Conservation (phyloP, 2,888 invertebrate genomes). For the Epicampocera succincta region DNA sequence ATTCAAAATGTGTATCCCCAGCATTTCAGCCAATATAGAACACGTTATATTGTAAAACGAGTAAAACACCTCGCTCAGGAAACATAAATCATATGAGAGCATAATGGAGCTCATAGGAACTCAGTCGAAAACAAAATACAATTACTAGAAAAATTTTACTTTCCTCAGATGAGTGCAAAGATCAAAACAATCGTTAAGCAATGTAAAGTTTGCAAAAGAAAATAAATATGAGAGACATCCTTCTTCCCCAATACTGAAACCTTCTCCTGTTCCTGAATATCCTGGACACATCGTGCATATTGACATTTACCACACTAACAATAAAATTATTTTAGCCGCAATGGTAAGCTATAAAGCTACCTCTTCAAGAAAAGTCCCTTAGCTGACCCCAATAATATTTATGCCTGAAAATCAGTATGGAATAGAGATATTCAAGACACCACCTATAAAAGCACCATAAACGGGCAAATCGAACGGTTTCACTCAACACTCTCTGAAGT, state of each 20-base stretch:
- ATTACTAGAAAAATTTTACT: conserved; percentile 9
- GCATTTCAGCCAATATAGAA: not conserved
- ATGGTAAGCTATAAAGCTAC: conserved; percentile 7
- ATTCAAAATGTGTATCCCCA: not conserved
- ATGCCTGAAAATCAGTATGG: too few relatives aligned
- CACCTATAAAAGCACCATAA: too few relatives aligned
- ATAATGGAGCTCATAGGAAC: conserved; percentile 14
- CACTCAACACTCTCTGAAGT: conserved; percentile 1
- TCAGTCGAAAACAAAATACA: too few relatives aligned
- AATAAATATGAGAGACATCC: too few relatives aligned
- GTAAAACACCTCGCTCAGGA: conserved; percentile 14
- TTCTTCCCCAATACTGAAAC: too few relatives aligned
- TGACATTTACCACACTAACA: too few relatives aligned
- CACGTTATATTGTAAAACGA: not conserved
- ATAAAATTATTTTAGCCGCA: too few relatives aligned
- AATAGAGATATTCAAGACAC: not conserved
- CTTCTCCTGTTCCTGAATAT: too few relatives aligned
- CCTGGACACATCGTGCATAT: too few relatives aligned
- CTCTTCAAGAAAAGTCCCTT: not conserved
- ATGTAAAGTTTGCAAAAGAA: too few relatives aligned
- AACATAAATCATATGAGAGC: conserved; percentile 1
- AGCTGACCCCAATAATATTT: not conserved
- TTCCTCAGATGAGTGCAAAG: conserved; percentile 5
- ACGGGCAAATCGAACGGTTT: too few relatives aligned
- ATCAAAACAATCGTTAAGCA: too few relatives aligned